Evolutionary conservation across 2,113 vertebrate species (phyloP), one percentile per base, ranked within the genome.

Genomic region (Todiramphus saurophagus): DNA sequence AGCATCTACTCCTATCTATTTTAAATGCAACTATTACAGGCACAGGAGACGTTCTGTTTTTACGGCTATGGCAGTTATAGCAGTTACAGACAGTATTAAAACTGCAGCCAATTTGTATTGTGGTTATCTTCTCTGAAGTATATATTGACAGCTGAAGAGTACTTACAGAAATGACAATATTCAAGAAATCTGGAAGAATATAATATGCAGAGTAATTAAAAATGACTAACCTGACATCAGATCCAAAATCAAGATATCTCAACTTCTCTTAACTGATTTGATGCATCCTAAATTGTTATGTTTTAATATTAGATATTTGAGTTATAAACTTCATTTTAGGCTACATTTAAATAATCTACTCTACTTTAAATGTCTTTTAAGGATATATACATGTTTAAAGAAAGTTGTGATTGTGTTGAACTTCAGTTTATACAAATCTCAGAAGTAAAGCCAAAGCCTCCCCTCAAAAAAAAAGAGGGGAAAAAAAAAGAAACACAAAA

Each of bases 391-490:
- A n/a, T 30, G 4, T 41, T 86, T 70, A 39, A 83, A 53, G 7
- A 24, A 88, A 67, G 16, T 60, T 63, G 21, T 39, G 58, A 41
- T 74, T 83, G 12, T 46, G 10, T 55, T 87, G 43, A 86, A 59
- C 10, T 66, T 60, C 15, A 55, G 6, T 41, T 50, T 74, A 92
- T 75, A 75, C 2, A 60, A 53, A 59, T 56, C 3, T 66, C 18
- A 70, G 16, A 79, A 75, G 2, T 18, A 87, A 89, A 28, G 8
- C 1, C 19, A 46, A 73, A 67, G 4, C 30, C 13, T 5, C 23
- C 7, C 5, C 3, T 2, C 2, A 41, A 33, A 75, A 25, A 13
- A 4, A 4, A 6, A 19, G 30, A 13, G 24, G 11, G 28, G n/a
- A n/a, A 14, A 5, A 9, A 21, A 5, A 8, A 5, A 10, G 18